These are phyloP conservation scores for Prietella phreatophila DNA, from an alignment of 2,113 vertebrate genomes.

Conservation along the genomic window DNA sequence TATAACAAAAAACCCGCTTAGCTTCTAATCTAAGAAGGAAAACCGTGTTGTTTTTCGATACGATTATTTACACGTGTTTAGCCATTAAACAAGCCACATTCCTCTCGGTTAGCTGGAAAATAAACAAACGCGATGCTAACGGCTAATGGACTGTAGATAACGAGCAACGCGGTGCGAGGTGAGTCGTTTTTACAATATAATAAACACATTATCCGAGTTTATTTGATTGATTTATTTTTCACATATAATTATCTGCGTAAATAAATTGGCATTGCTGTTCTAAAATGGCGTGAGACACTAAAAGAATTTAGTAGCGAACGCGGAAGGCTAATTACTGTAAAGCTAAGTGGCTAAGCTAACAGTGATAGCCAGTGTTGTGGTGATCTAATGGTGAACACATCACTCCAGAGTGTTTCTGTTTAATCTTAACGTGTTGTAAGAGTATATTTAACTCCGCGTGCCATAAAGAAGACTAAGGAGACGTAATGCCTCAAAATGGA, in stretches of 20 bases:
- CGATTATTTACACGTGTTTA: slow-evolving; percentile 1
- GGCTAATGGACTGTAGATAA: slow-evolving; percentile 31
- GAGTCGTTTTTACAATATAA: neutral
- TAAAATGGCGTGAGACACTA: neutral
- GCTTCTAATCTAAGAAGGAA: neutral
- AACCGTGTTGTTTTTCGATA: neutral
- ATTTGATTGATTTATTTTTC: no score
- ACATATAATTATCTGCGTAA: neutral
- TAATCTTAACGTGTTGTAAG: neutral
- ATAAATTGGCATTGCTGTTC: neutral
- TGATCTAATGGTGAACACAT: neutral
- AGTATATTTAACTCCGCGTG: neutral
- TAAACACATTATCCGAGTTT: neutral
- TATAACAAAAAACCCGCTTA: neutral
- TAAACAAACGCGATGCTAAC: slow-evolving; percentile 34
- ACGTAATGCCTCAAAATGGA: neutral
- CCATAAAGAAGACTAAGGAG: neutral
- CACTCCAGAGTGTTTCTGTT: neutral
- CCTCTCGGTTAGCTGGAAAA: slow-evolving; percentile 18
- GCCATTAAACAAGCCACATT: slow-evolving; percentile 13
- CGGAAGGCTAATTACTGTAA: neutral
- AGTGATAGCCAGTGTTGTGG: neutral
- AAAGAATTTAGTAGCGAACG: neutral
- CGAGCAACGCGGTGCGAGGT: slow-evolving; percentile 23
- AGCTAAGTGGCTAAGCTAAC: neutral